Base-by-base conservation (phyloP, 2,888 invertebrate species). In the Hesperia comma region DNA sequence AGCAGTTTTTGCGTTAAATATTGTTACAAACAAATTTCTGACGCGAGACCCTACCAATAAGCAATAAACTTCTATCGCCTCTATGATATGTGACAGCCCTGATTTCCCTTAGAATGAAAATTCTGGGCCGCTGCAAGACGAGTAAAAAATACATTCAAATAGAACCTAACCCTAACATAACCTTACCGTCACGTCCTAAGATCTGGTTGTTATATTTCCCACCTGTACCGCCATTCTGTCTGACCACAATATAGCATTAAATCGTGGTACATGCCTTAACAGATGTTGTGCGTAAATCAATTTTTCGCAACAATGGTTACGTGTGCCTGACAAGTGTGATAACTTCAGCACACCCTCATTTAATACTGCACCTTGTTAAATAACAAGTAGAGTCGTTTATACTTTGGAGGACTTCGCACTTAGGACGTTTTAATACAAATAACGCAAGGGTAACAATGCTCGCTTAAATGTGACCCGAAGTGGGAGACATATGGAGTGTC, bases 211-310 rank as follows among this genome's bases (percentile, higher is more conserved):
- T 15, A 49, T 15, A 33, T 12, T 69, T 70, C 69, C 70, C 72
- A 71, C 73, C 70, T 70, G 68, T 63, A 69, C 73, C 75, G 68
- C 14, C 61, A 19, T 46, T 46, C 46, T 46, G 46, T 78, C 75
- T 68, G 69, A 71, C 71, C 73, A 80, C 79, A 84, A 81, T 82
- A 82, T 77, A 79, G 77, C 77, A 79, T 80, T 80, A 80, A 80
- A 79, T 78, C 73, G 68, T 70, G 71, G 69, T 77, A 75, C 74
- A 66, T 46, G 76, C 76, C 79, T 77, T 78, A 86, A 88, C 86
- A 88, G 88, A 90, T 90, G 89, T 86, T 80, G 82, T 84, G 81
- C 88, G 86, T 91, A 91, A 91, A 91, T 91, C 90, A 91, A 90
- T 91, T 91, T 90, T 90, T 90, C 90, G 90, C 90, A 91, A 91